Conservation (phyloP, 2,113 vertebrate species). For the Serranochromis macrocephalus region DNA sequence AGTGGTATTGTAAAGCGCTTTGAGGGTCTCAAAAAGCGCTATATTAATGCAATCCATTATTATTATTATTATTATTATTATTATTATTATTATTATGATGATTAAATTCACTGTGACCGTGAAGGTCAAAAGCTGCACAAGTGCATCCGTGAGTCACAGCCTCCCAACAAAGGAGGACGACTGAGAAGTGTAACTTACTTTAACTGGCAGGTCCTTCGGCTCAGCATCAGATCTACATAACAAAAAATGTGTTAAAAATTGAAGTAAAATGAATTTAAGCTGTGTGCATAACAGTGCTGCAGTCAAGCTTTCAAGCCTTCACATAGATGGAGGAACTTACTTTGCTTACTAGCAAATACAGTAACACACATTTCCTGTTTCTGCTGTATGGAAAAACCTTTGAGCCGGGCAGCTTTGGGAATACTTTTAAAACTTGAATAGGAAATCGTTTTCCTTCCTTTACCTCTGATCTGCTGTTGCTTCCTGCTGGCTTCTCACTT, state of each 20-base stretch:
- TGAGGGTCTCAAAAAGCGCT: rapidly evolving
- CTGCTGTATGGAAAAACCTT: background rate
- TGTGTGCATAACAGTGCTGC: background rate
- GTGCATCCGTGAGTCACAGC: background rate
- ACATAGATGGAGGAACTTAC: background rate
- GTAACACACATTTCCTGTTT: background rate
- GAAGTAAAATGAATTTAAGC: background rate
- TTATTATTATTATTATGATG: background rate
- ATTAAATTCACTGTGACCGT: background rate
- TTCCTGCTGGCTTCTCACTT: constrained; percentile 49
- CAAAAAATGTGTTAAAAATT: background rate
- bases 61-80: background rate
- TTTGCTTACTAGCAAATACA: background rate
- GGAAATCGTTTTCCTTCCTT: background rate
- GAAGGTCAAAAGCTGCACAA: background rate
- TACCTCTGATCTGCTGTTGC: constrained; percentile 69
- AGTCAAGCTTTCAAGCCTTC: background rate
- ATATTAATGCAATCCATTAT: rapidly evolving
- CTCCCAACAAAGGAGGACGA: background rate
- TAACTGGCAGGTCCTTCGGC: background rate
- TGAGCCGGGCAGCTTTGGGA: background rate
- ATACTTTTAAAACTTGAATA: background rate
- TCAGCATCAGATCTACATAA: constrained; percentile 59
- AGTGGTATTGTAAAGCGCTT: rapidly evolving
- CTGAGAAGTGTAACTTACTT: constrained; percentile 42